A percentile compares a stretch with the other conserved stretches of the same genome.
Conservation (phyloP, 37 sponge, comb jelly and placozoan species). For the Beroe ovata region DNA sequence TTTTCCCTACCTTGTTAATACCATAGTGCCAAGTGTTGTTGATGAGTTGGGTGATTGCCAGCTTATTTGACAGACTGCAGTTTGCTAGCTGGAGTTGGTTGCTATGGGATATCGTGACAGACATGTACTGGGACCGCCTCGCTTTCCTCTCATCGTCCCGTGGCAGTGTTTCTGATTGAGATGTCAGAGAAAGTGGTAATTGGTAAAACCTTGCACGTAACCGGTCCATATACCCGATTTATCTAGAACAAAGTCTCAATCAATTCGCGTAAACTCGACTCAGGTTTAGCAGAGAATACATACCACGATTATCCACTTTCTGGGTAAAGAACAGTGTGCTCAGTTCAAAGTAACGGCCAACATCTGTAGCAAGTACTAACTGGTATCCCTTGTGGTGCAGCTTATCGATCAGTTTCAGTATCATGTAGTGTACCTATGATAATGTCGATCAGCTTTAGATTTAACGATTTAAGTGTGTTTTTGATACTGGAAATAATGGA, state of each 20-base stretch:
- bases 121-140: constrained; percentile 59
- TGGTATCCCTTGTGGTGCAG: constrained; percentile 52
- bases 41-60: constrained; percentile 66
- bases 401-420: constrained; percentile 35
- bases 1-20: constrained; percentile 33
- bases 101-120: constrained; percentile 60
- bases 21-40: constrained; percentile 66
- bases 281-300: too few relatives aligned
- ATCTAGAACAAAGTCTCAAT: too few relatives aligned
- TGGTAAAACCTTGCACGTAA: too few relatives aligned
- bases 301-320: too few relatives aligned
- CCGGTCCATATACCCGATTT: too few relatives aligned
- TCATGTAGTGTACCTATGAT: constrained; percentile 52
- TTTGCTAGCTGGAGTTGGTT: constrained; percentile 64
- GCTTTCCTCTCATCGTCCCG: neutral
- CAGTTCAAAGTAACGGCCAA: constrained; percentile 52
- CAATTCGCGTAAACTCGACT: too few relatives aligned
- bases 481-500: too few relatives aligned
- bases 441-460: too few relatives aligned
- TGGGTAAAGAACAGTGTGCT: constrained; percentile 63
- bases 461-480: too few relatives aligned
- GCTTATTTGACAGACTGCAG: constrained; percentile 51
- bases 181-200: too few relatives aligned
- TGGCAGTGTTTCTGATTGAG: neutral
- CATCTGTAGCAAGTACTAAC: constrained; percentile 31